These are phyloP conservation scores for Ptychobarbus kaznakovi DNA, from an alignment of 2,797 vertebrate species.

Conservation along the genomic window DNA sequence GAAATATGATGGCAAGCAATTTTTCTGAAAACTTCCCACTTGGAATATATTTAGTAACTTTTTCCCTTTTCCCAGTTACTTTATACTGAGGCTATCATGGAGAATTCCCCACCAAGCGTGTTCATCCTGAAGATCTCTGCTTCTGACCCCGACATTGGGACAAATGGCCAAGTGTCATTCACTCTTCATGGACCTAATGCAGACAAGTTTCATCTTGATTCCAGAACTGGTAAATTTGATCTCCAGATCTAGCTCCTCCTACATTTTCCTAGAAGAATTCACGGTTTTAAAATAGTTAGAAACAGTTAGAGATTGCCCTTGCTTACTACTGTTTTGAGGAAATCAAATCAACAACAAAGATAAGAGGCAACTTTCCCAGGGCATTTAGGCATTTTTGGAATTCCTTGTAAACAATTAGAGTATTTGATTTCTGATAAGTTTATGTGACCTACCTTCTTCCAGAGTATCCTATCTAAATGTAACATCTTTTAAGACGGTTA, in stretches of 20 bases:
- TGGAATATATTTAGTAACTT: background rate
- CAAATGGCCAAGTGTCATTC: constrained; percentile 91
- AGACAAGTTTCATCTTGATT: constrained; percentile 89
- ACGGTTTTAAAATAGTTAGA: constrained; percentile 32
- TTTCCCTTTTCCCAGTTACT: constrained; percentile 76
- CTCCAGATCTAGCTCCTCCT: background rate
- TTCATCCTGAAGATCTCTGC: constrained; percentile 90
- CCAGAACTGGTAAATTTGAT: constrained; percentile 84
- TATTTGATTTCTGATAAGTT: constrained; percentile 40
- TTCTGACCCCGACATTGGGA: constrained; percentile 86
- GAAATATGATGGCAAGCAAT: background rate
- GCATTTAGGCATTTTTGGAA: constrained; percentile 22
- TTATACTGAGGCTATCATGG: constrained; percentile 88
- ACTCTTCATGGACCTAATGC: constrained; percentile 89
- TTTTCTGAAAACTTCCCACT: background rate
- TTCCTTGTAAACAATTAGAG: constrained; percentile 53
- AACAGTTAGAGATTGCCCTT: constrained; percentile 37
- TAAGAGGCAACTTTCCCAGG: constrained; percentile 13
- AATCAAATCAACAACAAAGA: constrained; percentile 3
- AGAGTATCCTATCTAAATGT: constrained; percentile 24
- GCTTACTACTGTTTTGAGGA: background rate
- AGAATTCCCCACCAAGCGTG: constrained; percentile 82
- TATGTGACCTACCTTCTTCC: constrained; percentile 23
- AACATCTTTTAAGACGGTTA: constrained; percentile 31
- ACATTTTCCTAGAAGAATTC: background rate